Evolutionary conservation across 1,140 invertebrate species (phyloP).

Genomic region (Ceratosolen solmsi): DNA sequence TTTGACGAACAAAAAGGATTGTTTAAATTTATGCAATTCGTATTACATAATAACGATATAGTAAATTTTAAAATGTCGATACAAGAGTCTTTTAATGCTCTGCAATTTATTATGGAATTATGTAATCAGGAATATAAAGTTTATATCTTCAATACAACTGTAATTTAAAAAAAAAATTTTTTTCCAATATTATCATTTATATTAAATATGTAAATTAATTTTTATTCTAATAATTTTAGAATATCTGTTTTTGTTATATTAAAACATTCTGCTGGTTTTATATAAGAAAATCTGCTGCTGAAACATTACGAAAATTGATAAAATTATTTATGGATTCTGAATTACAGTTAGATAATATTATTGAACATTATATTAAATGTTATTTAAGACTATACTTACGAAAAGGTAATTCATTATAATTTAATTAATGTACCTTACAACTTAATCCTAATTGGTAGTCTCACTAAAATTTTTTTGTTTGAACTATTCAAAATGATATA

Average conservation of each 20-base stretch:
- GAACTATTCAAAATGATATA: too few species aligned
- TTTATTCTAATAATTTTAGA: conserved; percentile 52
- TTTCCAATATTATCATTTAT: not conserved
- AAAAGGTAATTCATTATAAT: conserved; percentile 53
- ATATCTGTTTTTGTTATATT: conserved; percentile 54
- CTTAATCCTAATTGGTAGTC: too few species aligned
- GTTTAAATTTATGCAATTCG: conserved; percentile 53
- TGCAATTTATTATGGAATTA: conserved; percentile 57
- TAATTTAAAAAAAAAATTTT: conserved; percentile 37
- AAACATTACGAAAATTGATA: conserved; percentile 57
- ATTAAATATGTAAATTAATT: conserved; percentile 25
- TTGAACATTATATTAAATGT: conserved; percentile 47
- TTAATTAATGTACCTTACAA: not conserved
- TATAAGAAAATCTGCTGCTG: conserved; percentile 52
- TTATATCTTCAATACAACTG: conserved; percentile 57
- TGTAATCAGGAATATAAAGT: conserved; percentile 54
- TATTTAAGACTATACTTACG: conserved; percentile 22
- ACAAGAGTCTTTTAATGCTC: conserved; percentile 54
- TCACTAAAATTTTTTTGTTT: too few species aligned
- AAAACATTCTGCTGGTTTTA: conserved; percentile 33
- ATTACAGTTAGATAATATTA: conserved; percentile 51
- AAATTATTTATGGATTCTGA: conserved; percentile 52
- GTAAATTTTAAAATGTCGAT: conserved; percentile 47
- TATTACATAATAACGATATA: conserved; percentile 25
- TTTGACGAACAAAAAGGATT: conserved; percentile 56